A percentile compares a stretch with the other conserved stretches of the same genome.
Evolutionary conservation across 1,140 invertebrate genomes (phyloP).

Genomic region (Drosophila serrata): DNA sequence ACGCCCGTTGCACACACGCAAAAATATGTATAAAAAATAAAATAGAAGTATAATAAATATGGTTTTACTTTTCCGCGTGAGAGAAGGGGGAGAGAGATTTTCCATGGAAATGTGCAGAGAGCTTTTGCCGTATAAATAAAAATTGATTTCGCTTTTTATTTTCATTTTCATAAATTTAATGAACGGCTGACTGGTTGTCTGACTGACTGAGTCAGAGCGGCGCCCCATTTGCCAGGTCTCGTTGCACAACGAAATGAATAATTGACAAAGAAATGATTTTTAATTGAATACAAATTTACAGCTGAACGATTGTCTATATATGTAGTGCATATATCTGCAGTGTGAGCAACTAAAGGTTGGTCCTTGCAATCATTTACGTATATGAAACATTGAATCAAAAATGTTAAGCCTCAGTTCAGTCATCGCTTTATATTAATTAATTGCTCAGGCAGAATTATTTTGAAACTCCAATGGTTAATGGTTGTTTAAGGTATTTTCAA

Average conservation of each 20-base stretch:
- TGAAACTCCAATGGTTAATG: neutral
- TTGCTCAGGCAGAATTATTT: neutral
- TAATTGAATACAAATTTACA: slow-evolving; percentile 71
- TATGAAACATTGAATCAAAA: slow-evolving; percentile 10
- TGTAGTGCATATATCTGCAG: no score
- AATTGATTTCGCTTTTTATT: slow-evolving; percentile 45
- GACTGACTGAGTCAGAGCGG: slow-evolving; percentile 25
- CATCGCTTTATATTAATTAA: slow-evolving; percentile 11
- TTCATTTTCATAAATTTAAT: slow-evolving; percentile 58
- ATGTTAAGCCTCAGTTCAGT: slow-evolving; percentile 17
- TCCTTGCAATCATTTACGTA: neutral
- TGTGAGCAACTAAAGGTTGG: slow-evolving; percentile 13
- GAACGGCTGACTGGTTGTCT: slow-evolving; percentile 51
- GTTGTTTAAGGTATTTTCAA: neutral
- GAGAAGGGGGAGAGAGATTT: slow-evolving; percentile 6
- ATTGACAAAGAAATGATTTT: slow-evolving; percentile 71
- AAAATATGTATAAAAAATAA: slow-evolving; percentile 16
- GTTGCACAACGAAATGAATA: slow-evolving; percentile 66
- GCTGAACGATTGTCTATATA: slow-evolving; percentile 57
- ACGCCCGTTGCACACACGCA: no score
- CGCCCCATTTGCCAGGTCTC: slow-evolving; percentile 43
- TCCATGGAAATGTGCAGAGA: slow-evolving; percentile 4
- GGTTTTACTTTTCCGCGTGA: slow-evolving; percentile 8
- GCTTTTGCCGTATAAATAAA: slow-evolving; percentile 42
- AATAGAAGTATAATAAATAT: slow-evolving; percentile 43